Conservation (phyloP, 1,140 invertebrate genomes). For the Adoxophyes honmai region DNA sequence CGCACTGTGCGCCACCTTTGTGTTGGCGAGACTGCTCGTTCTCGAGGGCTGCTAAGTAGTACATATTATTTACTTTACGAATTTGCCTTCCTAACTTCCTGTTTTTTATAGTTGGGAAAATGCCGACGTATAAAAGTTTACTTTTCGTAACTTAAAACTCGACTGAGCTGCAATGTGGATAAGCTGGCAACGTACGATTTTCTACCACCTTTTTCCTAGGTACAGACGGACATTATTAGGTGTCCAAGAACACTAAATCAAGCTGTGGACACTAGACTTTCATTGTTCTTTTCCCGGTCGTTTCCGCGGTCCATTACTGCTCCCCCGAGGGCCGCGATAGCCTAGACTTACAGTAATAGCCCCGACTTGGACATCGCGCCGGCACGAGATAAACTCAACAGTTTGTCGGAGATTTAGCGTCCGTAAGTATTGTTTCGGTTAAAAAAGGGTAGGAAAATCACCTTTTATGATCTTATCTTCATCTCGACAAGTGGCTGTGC, state of each 20-base stretch:
- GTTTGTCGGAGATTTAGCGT: constrained; percentile 5
- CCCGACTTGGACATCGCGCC: constrained; percentile 33
- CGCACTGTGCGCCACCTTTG: no score
- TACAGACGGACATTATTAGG: constrained; percentile 27
- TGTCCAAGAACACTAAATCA: constrained; percentile 47
- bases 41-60: no score
- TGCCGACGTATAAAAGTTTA: no score
- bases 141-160: no score
- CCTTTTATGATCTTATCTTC: constrained; percentile 67
- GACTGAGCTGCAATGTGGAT: no score
- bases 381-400: constrained; percentile 24
- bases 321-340: constrained; percentile 43
- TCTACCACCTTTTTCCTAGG: background rate
- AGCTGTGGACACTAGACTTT: constrained; percentile 40
- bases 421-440: background rate
- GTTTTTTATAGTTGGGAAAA: no score
- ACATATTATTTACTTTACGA: no score
- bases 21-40: no score
- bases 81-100: no score
- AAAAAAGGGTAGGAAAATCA: constrained; percentile 25
- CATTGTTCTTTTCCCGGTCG: constrained; percentile 41
- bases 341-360: constrained; percentile 39
- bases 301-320: constrained; percentile 55
- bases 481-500: constrained; percentile 28
- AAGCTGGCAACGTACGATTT: constrained; percentile 15